Base-by-base conservation (phyloP, 2,888 invertebrate genomes). In the Eubasilissa splendida region DNA sequence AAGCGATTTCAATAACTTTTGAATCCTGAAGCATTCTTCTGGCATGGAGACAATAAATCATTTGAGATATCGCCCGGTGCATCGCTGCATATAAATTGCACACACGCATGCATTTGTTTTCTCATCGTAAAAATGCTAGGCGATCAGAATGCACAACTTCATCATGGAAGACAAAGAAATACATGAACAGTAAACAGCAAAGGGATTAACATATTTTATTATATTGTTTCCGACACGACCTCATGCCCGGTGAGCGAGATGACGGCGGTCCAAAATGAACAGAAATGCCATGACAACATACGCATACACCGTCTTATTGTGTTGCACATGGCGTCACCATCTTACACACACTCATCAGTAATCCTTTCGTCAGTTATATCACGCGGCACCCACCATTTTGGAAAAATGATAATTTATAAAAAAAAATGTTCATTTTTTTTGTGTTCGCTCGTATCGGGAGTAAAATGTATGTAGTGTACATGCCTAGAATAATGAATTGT, bases 1-100 rank as follows among this genome's bases (percentile, higher is more conserved):
- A 71, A 71, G 54, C 56, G 31, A 71, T 71, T 71, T 56, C 56
- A 71, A 71, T 71, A 56, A 71, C 54, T 71, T 71, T 71, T 71
- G 53, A 71, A 71, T 22, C 56, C 71, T 12, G 54, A 10, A 7
- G 54, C 71, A 54, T 9, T 56, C 70, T 8, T 5, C 42, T 53
- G 22, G 14, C 54, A 31, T 22, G 54, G 31, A 33, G 5, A 71
- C 7, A 71, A 71, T 71, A 71, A 56, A 71, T 71, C 71, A 33
- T 71, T 54, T 71, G 71, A 31, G 22, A 10, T 68, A 42, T 42
- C 42, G 10, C 22, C 68, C 10, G 50, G 4, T 54, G 8, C 42
- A 5, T 22, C 56, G 12, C 33, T 71, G 71, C 33, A 56, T 71
- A 71, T 56, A 53, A 71, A 71, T 12, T 71, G 56, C 66, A n/a